Base-by-base conservation (phyloP, 1,140 invertebrate species). In the Drosophila nebulosa region DNA sequence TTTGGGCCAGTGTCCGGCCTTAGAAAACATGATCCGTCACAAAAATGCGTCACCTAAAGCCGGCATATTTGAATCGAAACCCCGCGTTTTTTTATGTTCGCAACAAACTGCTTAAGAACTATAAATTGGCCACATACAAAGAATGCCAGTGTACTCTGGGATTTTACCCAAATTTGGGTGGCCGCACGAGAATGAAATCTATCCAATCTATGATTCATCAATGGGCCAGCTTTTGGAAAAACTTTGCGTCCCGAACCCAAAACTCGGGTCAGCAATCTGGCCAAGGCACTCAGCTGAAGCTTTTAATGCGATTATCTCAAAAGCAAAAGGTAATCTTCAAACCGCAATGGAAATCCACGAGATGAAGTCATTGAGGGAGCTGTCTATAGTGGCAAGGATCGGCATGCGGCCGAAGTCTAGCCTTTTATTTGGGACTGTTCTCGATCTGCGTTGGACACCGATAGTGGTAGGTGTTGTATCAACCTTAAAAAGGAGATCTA, bases 321-420 rank as follows among this genome's bases (percentile, higher is more conserved):
- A 94, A 95, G 26, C 94, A 97, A 78, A 95, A 95, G 91, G 95
- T 95, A 16, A 93, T 97, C 42, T 98, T 98, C 81, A 99, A 99
- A 92, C 98, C 98, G 22, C 96, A 96, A 90, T 97, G 97, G 94
- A 98, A n/a, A 98, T 92, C 89, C 93, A 5, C 92, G 95, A 83
- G 94, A 95, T 64, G 93, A 95, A 80, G 90, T 98, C 4, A 94
- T 98, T 52, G 93, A 94, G 71, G 97, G 96, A 2, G 93, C 94
- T 35, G 96, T 97, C 7, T 98, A 98, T 93, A 94, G 94, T 51
- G 98, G 98, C 14, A 96, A 96, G 91, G 98, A 99, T 91, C 93
- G 97, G 9, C 97, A 98, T 88, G 96, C 96, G 92, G 97, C 96
- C n/a, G 98, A 99, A 94, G 95, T 98, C n/a, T 95, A 96, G 96